Base-by-base conservation (phyloP, 1,140 invertebrate species). In the Callitettix versicolor region DNA sequence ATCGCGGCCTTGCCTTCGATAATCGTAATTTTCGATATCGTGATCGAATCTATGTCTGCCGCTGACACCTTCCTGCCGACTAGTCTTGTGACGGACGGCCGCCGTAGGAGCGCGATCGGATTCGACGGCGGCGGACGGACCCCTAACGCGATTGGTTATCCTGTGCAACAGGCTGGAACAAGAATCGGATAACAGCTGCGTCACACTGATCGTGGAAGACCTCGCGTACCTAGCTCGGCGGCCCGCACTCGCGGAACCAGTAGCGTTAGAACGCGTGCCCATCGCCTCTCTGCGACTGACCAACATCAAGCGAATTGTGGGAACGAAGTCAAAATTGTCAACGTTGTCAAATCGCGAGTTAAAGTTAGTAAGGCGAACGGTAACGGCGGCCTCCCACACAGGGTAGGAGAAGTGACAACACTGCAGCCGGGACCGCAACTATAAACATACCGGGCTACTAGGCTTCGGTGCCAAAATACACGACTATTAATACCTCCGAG, bases 91-190 rank as follows among this genome's bases (percentile, higher is more conserved):
- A 14, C 51, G 52, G 11, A 21, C 46, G 42, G 33, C 21, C 55
- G 21, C 34, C 22, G 24, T 20, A 30, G 6, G 12, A 20, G 12
- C 48, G 17, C 44, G 33, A 50, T 62, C 43, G 42, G 49, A n/a
- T 26, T 58, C 55, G 41, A 48, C 11, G 46, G 43, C 36, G 36
- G 61, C 76, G 34, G 79, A 88, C 11, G 84, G 84, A 26, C 85
- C 85, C 26, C 86, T 76, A 3, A 80, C 77, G 30, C 74, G 66
- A 30, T 82, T 81, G 0, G 85, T 83, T 59, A 91, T 71, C 43
- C 86, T 74, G 62, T 89, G 86, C 52, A 91, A 75, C 22, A 91
- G 75, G 69, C 78, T 91, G 58, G 85, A 84, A 70, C 86, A 91
- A 55, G 86, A 88, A 64, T 91, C 87, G 47, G 79, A 85, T 55